These are phyloP conservation scores for Tanytarsus gracilentus DNA, from an alignment of 2,888 invertebrate genomes.

Conservation along the genomic window DNA sequence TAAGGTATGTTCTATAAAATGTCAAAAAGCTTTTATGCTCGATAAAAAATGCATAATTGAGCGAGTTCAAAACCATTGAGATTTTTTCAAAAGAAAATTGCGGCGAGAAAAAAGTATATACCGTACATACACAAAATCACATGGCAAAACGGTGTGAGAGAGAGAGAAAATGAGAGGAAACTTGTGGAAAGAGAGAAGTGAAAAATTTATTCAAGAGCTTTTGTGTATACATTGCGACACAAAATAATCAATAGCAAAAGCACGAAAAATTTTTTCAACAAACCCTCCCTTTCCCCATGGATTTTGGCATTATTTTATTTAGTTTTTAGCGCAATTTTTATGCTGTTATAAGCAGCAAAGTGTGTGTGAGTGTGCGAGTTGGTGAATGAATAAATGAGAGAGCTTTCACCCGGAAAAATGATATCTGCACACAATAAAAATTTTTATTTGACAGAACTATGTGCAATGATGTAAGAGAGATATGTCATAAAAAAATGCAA, in stretches of 20 bases:
- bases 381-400: background rate
- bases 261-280: constrained; percentile 18
- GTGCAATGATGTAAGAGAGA: too few species aligned
- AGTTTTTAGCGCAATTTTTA: background rate
- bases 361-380: too few species aligned
- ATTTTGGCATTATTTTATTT: constrained; percentile 4
- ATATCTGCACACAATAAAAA: too few species aligned
- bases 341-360: background rate
- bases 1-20: too few species aligned
- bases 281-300: constrained; percentile 1
- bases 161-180: background rate
- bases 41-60: too few species aligned
- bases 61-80: too few species aligned
- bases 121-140: background rate
- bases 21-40: too few species aligned
- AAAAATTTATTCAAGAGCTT: constrained; percentile 19
- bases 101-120: background rate
- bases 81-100: constrained; percentile 16
- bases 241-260: constrained; percentile 25
- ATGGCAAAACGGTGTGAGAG: background rate
- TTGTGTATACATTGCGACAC: constrained; percentile 26
- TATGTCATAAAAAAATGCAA: too few species aligned
- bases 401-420: background rate
- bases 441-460: too few species aligned
- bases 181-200: background rate